Evolutionary conservation across 2,797 vertebrate species (phyloP).

Genomic region (Melopsittacus undulatus): DNA sequence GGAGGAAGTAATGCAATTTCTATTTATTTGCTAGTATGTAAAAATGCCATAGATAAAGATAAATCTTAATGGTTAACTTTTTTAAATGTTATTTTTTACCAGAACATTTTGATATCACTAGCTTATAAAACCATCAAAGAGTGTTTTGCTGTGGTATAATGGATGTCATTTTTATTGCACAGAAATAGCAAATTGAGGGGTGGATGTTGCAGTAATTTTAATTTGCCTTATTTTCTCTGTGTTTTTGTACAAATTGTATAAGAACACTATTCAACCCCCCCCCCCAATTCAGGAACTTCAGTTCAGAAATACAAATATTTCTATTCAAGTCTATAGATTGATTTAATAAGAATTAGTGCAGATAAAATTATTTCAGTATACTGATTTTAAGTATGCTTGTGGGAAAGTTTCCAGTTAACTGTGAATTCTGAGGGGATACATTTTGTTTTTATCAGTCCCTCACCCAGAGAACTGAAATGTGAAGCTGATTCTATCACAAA

Average conservation of each 20-base stretch:
- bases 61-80: neutral
- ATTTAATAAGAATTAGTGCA: neutral
- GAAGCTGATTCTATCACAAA: neutral
- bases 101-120: neutral
- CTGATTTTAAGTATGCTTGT: neutral
- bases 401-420: neutral
- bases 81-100: neutral
- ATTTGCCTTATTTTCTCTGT: neutral
- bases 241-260: neutral
- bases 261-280: neutral
- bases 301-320: neutral
- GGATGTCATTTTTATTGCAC: neutral
- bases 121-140: neutral
- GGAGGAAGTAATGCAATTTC: neutral
- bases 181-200: neutral
- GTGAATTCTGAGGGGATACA: neutral
- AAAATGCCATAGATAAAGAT: slow-evolving; percentile 1
- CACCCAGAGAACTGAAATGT: neutral
- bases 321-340: neutral
- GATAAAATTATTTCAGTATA: neutral
- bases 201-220: neutral
- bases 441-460: neutral
- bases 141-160: neutral
- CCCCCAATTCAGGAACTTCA: neutral
- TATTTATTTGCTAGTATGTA: neutral